These are phyloP conservation scores for Myoxocephalus aenaeus DNA, from an alignment of 2,797 vertebrate species.

Conservation along the genomic window DNA sequence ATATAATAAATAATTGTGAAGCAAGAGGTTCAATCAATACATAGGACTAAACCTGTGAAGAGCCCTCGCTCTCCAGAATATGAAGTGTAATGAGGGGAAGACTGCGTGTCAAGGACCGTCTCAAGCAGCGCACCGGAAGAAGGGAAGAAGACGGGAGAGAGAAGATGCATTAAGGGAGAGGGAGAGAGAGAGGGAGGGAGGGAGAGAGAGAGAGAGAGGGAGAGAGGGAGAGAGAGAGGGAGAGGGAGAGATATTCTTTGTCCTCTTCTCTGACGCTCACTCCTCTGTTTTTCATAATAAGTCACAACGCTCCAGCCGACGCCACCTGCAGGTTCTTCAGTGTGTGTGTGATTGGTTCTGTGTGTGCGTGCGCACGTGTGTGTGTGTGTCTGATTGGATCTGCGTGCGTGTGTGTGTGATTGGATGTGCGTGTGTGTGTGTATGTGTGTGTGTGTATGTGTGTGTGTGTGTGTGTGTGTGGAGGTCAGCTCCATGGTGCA, in stretches of 20 bases:
- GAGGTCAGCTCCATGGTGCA: slow-evolving; percentile 79
- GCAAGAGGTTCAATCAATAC: slow-evolving; percentile 56
- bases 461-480: slow-evolving; percentile 4
- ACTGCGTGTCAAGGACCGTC: slow-evolving; percentile 74
- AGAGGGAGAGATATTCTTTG: slow-evolving; percentile 55
- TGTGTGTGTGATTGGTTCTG: too few relatives aligned
- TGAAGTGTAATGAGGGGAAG: slow-evolving; percentile 70
- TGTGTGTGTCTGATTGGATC: not conserved
- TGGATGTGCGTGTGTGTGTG: not conserved
- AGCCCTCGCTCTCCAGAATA: slow-evolving; percentile 65
- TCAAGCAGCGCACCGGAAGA: slow-evolving; percentile 55
- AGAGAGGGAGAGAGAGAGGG: too few relatives aligned
- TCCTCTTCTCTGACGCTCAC: slow-evolving; percentile 71
- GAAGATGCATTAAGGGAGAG: too few relatives aligned
- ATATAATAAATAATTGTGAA: too few relatives aligned
- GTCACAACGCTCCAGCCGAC: slow-evolving; percentile 56
- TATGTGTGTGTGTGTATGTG: slow-evolving; percentile 15
- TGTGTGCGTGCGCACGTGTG: slow-evolving; percentile 18
- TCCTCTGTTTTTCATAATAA: slow-evolving; percentile 71
- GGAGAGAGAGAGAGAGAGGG: too few relatives aligned
- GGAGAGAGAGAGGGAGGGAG: too few relatives aligned
- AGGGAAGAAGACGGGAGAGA: slow-evolving; percentile 10
- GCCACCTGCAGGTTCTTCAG: slow-evolving; percentile 45
- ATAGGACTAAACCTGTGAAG: slow-evolving; percentile 57
- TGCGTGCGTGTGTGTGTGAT: slow-evolving; percentile 17